Base-by-base conservation (phyloP, 2,113 vertebrate genomes). In the Ploceus nigricollis region DNA sequence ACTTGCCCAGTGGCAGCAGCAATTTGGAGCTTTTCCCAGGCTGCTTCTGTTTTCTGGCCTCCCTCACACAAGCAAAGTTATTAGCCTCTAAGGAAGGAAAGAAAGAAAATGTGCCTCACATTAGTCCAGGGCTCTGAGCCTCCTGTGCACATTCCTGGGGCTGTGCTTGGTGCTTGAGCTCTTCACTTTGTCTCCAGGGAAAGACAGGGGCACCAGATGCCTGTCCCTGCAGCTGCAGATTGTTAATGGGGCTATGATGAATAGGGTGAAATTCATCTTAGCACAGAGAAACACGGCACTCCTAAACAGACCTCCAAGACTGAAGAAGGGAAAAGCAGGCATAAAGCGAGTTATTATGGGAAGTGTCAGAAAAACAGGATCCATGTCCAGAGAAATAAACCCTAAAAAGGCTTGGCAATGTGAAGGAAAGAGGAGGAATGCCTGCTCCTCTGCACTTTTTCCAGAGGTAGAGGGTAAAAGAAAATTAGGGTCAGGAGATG, bases 1-100 rank as follows among this genome's bases (percentile, higher is more conserved):
- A 60, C 13, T 48, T 48, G 19, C 31, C 31, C 7, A 28, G 47
- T 47, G 24, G 25, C 5, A 85, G 25, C 51, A 90, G 65, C 27
- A 82, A 72, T 47, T 65, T 63, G 56, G 42, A 85, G 13, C 11
- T 92, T 93, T 57, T 23, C 57, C 53, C 53, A 72, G 30, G 31
- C 35, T 84, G 31, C n/a, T 89, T 76, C 90, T 82, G 9, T 69
- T 73, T 94, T 56, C 84, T 71, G 25, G 33, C 64, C 11, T 91
- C 8, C 39, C 15, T 90, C n/a, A 65, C 0, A 13, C 15, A 91
- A 75, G 23, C 27, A 42, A 84, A 68, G 28, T 37, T 89, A 68
- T 69, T 56, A 39, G 10, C 15, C 87, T 72, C 22, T 48, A 48
- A 88, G 37, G 16, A 87, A 81, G 47, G 39, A 71, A 40, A 58